phyloP scores from a whole-genome alignment of 2,797 vertebrate genomes.

The Craterocephalus amniculus region DNA sequence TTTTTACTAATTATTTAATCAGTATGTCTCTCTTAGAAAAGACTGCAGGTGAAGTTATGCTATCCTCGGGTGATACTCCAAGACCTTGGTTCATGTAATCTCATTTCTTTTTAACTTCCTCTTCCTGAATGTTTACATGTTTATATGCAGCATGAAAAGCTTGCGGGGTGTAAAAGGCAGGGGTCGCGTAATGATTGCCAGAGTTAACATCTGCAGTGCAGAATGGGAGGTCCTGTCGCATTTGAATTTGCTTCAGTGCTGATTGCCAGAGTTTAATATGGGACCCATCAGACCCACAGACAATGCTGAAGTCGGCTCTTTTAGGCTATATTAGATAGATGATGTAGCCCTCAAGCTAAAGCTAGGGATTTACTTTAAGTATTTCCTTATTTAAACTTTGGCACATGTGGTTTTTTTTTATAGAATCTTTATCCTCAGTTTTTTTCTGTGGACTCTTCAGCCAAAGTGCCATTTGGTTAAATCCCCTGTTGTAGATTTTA shows the following conservation, averaged over 20 bases:
- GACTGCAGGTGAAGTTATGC: not conserved
- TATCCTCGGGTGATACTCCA: too few relatives aligned
- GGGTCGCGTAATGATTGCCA: constrained; percentile 69
- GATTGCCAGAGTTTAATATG: constrained; percentile 58
- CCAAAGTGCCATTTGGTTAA: not conserved
- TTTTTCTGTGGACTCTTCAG: not conserved
- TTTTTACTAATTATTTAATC: too few relatives aligned
- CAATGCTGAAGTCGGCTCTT: too few relatives aligned
- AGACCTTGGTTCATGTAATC: constrained; percentile 39
- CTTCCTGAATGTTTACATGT: constrained; percentile 30
- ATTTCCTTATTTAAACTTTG: not conserved
- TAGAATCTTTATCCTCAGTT: not conserved
- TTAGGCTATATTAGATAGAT: too few relatives aligned
- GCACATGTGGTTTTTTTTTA: too few relatives aligned
- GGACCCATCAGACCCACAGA: constrained; percentile 52
- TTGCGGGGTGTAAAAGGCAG: constrained; percentile 55
- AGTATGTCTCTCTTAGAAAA: not conserved
- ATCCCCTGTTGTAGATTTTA: not conserved
- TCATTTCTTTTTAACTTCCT: constrained; percentile 12
- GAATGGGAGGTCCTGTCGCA: constrained; percentile 65
- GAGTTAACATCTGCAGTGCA: constrained; percentile 80
- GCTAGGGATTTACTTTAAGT: constrained; percentile 12
- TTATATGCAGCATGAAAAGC: constrained; percentile 66
- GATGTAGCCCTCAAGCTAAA: constrained; percentile 54
- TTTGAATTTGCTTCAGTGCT: constrained; percentile 60